Evolutionary conservation across 2,113 vertebrate genomes (phyloP).

Genomic region (Thermophis baileyi): DNA sequence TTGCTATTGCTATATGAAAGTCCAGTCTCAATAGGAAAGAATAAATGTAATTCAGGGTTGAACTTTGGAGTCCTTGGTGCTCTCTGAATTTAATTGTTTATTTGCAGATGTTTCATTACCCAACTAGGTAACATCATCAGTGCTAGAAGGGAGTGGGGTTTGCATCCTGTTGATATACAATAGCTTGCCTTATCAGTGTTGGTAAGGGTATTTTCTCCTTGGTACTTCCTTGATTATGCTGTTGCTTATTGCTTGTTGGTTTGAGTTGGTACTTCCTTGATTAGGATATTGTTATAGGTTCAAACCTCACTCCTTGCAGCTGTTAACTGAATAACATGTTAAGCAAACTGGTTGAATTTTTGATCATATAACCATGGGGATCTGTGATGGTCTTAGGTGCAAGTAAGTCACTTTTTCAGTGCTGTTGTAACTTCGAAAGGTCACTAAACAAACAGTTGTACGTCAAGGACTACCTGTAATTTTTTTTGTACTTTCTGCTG

Average conservation of each 20-base stretch:
- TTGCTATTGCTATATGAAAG: too few species aligned
- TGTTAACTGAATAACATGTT: background rate
- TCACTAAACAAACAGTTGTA: background rate
- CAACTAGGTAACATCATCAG: background rate
- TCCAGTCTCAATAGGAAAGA: background rate
- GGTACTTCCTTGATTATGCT: background rate
- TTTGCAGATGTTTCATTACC: background rate
- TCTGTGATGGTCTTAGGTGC: too few species aligned
- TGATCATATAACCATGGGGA: too few species aligned
- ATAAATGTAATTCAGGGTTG: background rate
- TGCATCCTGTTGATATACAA: background rate
- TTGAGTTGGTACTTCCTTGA: background rate
- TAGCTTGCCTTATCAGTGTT: background rate
- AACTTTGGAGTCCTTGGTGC: background rate
- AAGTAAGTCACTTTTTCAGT: background rate
- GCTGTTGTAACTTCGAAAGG: background rate
- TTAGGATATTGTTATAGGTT: background rate
- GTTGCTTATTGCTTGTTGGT: background rate
- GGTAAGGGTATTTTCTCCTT: background rate
- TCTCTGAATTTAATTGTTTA: background rate
- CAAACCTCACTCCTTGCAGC: background rate
- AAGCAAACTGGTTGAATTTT: background rate
- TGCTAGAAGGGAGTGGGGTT: background rate
- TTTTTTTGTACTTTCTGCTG: background rate
- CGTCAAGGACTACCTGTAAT: background rate